phyloP scores from a whole-genome alignment of 2,888 invertebrate species.

The Drosophila putrida region DNA sequence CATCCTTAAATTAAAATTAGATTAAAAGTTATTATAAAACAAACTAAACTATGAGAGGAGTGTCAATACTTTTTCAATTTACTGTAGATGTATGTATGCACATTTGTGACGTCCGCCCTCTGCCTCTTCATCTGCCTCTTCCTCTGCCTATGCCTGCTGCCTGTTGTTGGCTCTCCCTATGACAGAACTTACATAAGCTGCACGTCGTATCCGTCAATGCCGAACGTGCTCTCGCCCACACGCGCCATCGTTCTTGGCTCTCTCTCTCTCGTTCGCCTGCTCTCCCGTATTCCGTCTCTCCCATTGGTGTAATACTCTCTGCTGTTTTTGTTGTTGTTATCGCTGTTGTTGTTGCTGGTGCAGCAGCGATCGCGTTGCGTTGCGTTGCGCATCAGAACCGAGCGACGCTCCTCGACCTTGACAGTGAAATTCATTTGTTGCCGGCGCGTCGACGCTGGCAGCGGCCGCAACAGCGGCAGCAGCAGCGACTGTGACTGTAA shows the following conservation, averaged over 20 bases:
- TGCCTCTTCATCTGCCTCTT: slow-evolving; percentile 12
- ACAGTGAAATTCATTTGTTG: slow-evolving; percentile 82
- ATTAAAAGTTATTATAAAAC: too few species aligned
- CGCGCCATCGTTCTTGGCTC: slow-evolving; percentile 49
- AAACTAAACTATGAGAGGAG: too few species aligned
- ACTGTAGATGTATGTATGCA: slow-evolving; percentile 56
- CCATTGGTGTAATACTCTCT: neutral
- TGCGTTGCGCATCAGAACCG: slow-evolving; percentile 81
- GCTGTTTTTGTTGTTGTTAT: slow-evolving; percentile 46
- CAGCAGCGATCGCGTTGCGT: slow-evolving; percentile 70
- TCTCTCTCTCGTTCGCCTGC: slow-evolving; percentile 31
- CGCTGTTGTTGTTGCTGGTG: slow-evolving; percentile 36
- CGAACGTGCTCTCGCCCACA: slow-evolving; percentile 63
- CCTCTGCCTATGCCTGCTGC: slow-evolving; percentile 22
- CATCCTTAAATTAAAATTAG: too few species aligned
- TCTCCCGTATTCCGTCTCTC: slow-evolving; percentile 7
- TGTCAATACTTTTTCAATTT: too few species aligned
- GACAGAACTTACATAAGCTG: slow-evolving; percentile 67
- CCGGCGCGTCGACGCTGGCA: slow-evolving; percentile 38
- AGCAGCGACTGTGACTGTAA: slow-evolving; percentile 34
- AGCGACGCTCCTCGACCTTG: slow-evolving; percentile 82
- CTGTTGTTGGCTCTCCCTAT: slow-evolving; percentile 16
- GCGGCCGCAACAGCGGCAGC: slow-evolving; percentile 30
- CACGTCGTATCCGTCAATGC: slow-evolving; percentile 72
- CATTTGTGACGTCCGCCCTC: slow-evolving; percentile 47